Percentiles rank a stretch among this genome's conserved stretches.
phyloP scores from a whole-genome alignment of 2,113 vertebrate species.

The Larimichthys crocea region DNA sequence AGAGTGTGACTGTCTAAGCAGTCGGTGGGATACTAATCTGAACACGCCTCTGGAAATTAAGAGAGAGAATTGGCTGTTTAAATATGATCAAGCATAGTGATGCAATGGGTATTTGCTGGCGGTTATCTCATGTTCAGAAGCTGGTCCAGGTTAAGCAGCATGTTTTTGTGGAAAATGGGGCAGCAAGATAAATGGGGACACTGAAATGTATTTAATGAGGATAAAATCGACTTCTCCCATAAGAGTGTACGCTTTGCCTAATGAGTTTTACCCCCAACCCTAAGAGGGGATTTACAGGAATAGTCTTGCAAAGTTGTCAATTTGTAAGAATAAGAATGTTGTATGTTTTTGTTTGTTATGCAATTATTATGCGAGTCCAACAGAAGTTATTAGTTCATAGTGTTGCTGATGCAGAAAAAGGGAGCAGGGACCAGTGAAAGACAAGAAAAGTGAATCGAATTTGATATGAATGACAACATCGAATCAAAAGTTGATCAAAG shows the following conservation, averaged over 20 bases:
- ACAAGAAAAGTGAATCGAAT: neutral
- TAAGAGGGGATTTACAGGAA: slow-evolving; percentile 56
- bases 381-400: neutral
- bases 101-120: slow-evolving; percentile 82
- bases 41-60: slow-evolving; percentile 72
- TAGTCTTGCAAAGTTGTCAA: slow-evolving; percentile 49
- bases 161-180: slow-evolving; percentile 83
- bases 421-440: neutral
- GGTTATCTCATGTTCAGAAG: slow-evolving; percentile 76
- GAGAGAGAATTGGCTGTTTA: slow-evolving; percentile 62
- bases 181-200: slow-evolving; percentile 73
- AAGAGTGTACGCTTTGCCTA: slow-evolving; percentile 62
- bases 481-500: neutral
- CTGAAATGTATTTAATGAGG: slow-evolving; percentile 79
- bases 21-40: slow-evolving; percentile 69
- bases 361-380: neutral
- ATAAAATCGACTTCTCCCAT: slow-evolving; percentile 65
- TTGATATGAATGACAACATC: neutral
- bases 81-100: slow-evolving; percentile 76
- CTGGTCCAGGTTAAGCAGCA: slow-evolving; percentile 85
- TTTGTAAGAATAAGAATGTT: slow-evolving; percentile 31
- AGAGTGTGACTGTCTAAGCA: slow-evolving; percentile 63
- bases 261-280: slow-evolving; percentile 66
- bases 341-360: slow-evolving; percentile 28
- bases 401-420: slow-evolving; percentile 1